phyloP scores from a whole-genome alignment of 2,888 invertebrate species.

The Phengaris arion region DNA sequence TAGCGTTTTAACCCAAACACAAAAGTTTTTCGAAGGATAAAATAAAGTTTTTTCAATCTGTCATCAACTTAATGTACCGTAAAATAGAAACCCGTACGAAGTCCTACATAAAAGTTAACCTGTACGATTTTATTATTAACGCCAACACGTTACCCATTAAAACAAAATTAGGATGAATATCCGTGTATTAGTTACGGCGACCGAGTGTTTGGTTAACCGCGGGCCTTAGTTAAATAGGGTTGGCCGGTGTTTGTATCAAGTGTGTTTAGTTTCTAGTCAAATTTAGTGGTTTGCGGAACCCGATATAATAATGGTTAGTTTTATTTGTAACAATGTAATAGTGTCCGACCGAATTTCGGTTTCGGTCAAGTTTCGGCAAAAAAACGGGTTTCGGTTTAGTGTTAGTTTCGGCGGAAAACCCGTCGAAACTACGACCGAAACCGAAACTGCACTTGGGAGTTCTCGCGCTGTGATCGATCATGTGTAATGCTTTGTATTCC shows the following conservation, averaged over 20 bases:
- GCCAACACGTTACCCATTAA: conserved; percentile 4
- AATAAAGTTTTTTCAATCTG: not conserved
- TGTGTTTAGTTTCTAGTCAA: not conserved
- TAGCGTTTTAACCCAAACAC: too few species aligned
- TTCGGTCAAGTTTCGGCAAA: too few species aligned
- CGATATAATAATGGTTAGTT: conserved; percentile 32
- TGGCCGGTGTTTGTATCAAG: conserved; percentile 12
- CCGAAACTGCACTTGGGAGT: too few species aligned
- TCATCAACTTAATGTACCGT: not conserved
- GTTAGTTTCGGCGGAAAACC: too few species aligned
- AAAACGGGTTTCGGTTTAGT: too few species aligned
- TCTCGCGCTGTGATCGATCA: too few species aligned
- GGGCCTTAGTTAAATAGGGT: conserved; percentile 8
- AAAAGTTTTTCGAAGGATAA: too few species aligned
- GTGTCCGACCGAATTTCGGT: too few species aligned
- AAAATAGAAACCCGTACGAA: not conserved
- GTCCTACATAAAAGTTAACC: conserved; percentile 34
- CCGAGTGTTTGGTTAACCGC: conserved; percentile 17
- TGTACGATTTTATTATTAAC: not conserved
- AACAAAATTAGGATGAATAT: conserved; percentile 5
- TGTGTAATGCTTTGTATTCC: too few species aligned
- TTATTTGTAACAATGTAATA: not conserved
- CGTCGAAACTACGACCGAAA: too few species aligned
- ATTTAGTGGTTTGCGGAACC: not conserved
- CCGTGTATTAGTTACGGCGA: conserved; percentile 13